Evolutionary conservation across 2,888 invertebrate genomes (phyloP).

Genomic region (Apoderus coryli): DNA sequence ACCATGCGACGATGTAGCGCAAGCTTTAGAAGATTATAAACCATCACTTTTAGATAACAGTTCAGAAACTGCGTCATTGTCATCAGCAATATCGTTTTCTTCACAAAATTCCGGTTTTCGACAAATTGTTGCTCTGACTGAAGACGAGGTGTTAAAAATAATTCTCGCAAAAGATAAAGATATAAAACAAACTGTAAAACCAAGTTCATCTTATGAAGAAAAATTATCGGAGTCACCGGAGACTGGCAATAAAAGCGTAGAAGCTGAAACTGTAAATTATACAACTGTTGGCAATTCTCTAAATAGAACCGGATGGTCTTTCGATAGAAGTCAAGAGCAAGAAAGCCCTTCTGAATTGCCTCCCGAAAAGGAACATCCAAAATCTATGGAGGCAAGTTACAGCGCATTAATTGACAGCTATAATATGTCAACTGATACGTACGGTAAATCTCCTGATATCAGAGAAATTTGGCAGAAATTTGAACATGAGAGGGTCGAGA

Average conservation of each 20-base stretch:
- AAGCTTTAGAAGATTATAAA: slow-evolving; percentile 25
- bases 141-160: slow-evolving; percentile 58
- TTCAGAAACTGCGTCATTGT: slow-evolving; percentile 29
- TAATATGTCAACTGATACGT: slow-evolving; percentile 33
- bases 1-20: slow-evolving; percentile 66
- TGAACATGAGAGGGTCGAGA: slow-evolving; percentile 26
- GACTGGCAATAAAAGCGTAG: slow-evolving; percentile 9
- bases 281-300: slow-evolving; percentile 51
- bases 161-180: slow-evolving; percentile 41
- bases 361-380: slow-evolving; percentile 16
- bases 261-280: slow-evolving; percentile 17
- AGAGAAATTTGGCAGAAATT: slow-evolving; percentile 44
- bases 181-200: slow-evolving; percentile 11
- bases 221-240: slow-evolving; percentile 18
- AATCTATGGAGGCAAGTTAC: slow-evolving; percentile 37
- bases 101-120: slow-evolving; percentile 36
- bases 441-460: slow-evolving; percentile 39
- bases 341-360: slow-evolving; percentile 10
- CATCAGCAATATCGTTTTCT: slow-evolving; percentile 31
- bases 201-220: slow-evolving; percentile 13
- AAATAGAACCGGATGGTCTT: slow-evolving; percentile 49
- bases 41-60: slow-evolving; percentile 18
- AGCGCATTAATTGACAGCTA: slow-evolving; percentile 45
- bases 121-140: slow-evolving; percentile 41
- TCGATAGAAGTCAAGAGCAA: slow-evolving; percentile 26